Base-by-base conservation (phyloP, 1,140 invertebrate species). In the Daktulosphaira vitifoliae region DNA sequence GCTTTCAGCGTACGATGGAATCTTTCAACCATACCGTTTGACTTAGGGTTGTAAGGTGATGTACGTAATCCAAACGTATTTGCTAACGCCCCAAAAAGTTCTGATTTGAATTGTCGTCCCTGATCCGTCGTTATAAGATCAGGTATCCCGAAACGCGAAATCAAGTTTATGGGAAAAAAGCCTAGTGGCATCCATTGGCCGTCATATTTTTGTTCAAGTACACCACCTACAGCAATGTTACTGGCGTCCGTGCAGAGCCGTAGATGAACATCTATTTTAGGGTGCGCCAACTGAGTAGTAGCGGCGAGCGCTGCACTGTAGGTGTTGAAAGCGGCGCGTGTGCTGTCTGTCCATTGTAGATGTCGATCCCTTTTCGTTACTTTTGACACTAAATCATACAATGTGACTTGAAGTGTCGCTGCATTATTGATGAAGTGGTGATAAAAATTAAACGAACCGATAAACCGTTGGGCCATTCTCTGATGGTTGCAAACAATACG, bases 1-100 rank as follows among this genome's bases (percentile, higher is more conserved):
- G 71, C 50, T 67, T 80, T 78, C 13, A 80, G 66, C 42, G 71
- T 64, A 1, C 75, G 66, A 69, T 81, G 77, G 3, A 72, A 49
- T 7, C 65, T 1, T 29, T 66, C 44, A 2, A 66, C 37, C 38
- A 54, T 48, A 1, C 73, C 74, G 51, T 78, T 77, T 0, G 72
- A 16, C 11, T 69, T 66, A 5, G 71, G 74, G 23, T 75, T 71
- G 53, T 72, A 77, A 1, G 74, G 66, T 0, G 4, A 59, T 18
- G 22, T 50, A 20, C 11, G n/a, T 3, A 9, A 42, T 53, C 65
- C 65, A 23, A 66, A 42, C 0, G 26, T 33, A 1, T 4, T 13
- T 13, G 15, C 23, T 13, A 67, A 22, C 11, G 42, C 13, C 1
- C 9, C 20, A 4, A 59, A 49, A 15, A 62, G 20, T 9, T 25